Evolutionary conservation across 2,797 vertebrate genomes (phyloP).

Genomic region (Phataginus tetradactyla): DNA sequence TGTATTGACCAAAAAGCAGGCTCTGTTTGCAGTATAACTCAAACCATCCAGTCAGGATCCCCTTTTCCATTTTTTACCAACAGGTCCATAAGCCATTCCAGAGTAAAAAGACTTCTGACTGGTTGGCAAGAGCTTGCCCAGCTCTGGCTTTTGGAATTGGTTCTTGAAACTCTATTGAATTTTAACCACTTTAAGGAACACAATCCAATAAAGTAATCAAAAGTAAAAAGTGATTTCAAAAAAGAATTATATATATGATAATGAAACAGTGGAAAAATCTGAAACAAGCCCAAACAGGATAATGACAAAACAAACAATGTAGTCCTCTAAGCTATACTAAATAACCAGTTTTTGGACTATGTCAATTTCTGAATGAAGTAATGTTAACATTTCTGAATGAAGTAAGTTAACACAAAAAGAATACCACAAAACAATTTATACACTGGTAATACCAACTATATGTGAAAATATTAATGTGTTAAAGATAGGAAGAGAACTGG

Average conservation of each 20-base stretch:
- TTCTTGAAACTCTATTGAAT: conserved; percentile 21
- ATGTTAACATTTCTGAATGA: not conserved
- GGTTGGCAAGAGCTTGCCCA: not conserved
- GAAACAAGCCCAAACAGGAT: not conserved
- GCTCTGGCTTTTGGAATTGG: conserved; percentile 26
- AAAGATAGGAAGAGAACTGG: conserved; percentile 3
- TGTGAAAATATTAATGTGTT: conserved; percentile 7
- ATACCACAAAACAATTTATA: not conserved
- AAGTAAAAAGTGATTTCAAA: conserved; percentile 41
- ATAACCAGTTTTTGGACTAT: not conserved
- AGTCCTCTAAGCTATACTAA: conserved; percentile 31
- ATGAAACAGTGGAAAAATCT: conserved; percentile 1
- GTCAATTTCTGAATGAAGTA: not conserved
- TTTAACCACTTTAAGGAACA: conserved; percentile 37
- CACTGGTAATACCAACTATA: not conserved
- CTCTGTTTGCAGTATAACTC: not conserved
- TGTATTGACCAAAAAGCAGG: not conserved
- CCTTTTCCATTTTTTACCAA: conserved; percentile 23
- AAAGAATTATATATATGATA: not conserved
- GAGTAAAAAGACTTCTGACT: conserved; percentile 5
- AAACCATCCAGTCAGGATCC: not conserved
- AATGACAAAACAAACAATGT: conserved; percentile 41
- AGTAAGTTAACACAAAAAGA: conserved; percentile 31
- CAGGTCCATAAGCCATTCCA: not conserved
- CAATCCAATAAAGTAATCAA: conserved; percentile 41